Percentiles rank a stretch among this genome's conserved stretches.
phyloP scores from a whole-genome alignment of 2,113 vertebrate genomes.

The Chaetura pelagica region DNA sequence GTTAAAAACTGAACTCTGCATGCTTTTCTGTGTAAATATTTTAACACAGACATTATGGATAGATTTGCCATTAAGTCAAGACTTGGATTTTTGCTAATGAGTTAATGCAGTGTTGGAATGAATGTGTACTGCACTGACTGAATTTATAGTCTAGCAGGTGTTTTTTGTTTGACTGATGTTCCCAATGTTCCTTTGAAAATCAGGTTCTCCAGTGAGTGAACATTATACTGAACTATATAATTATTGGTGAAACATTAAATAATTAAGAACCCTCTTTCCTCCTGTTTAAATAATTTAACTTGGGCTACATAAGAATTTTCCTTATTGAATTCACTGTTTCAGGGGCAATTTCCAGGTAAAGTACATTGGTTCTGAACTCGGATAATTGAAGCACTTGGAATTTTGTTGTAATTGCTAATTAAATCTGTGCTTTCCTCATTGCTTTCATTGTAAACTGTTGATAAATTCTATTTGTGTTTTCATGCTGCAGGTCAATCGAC shows the following conservation, averaged over 20 bases:
- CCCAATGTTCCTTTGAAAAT: slow-evolving; percentile 70
- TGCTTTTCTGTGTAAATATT: slow-evolving; percentile 67
- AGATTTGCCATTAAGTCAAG: slow-evolving; percentile 46
- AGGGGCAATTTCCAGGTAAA: slow-evolving; percentile 62
- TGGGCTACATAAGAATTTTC: slow-evolving; percentile 64
- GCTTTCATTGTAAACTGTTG: background rate
- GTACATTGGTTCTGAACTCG: slow-evolving; percentile 15
- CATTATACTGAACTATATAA: slow-evolving; percentile 68
- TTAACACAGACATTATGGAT: slow-evolving; percentile 65
- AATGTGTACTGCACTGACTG: slow-evolving; percentile 6
- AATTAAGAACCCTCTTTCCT: slow-evolving; percentile 75
- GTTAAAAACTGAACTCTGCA: slow-evolving; percentile 39
- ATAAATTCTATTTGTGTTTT: background rate
- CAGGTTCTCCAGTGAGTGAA: slow-evolving; percentile 56
- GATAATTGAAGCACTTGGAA: slow-evolving; percentile 32
- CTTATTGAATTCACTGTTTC: slow-evolving; percentile 74
- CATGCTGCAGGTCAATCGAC: background rate
- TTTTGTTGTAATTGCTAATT: slow-evolving; percentile 14
- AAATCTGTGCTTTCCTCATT: background rate
- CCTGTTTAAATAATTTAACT: slow-evolving; percentile 73
- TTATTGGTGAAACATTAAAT: slow-evolving; percentile 74
- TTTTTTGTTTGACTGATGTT: slow-evolving; percentile 56
- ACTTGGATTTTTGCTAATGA: slow-evolving; percentile 51
- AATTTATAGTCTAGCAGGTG: slow-evolving; percentile 65
- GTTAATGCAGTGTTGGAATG: slow-evolving; percentile 48